A percentile compares a stretch with the other conserved stretches of the same genome.
Evolutionary conservation across 1,140 invertebrate species (phyloP).

Genomic region (Platorchestia sp.): DNA sequence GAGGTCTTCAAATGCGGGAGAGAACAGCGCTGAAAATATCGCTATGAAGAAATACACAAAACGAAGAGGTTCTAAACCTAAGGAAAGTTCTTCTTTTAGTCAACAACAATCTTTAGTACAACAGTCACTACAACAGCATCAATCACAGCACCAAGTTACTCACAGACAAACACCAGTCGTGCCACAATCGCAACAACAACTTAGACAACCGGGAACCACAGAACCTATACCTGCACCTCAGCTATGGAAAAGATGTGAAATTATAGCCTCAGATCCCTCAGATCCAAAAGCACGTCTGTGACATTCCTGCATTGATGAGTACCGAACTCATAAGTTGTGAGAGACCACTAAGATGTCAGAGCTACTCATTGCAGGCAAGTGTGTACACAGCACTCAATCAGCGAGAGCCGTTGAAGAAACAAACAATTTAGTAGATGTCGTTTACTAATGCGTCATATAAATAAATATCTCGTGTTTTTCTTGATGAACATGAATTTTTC

Average conservation of each 20-base stretch:
- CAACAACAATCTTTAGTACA: constrained; percentile 1
- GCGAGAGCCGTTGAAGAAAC: neutral
- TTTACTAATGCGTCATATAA: neutral
- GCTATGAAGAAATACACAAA: neutral
- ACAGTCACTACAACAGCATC: neutral
- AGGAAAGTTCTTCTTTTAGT: neutral
- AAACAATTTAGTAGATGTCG: neutral
- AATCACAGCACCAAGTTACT: neutral
- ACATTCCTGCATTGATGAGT: constrained; percentile 18
- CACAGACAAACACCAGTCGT: neutral
- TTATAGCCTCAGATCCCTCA: constrained; percentile 82
- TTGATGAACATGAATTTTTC: constrained; percentile 37
- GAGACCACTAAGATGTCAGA: neutral
- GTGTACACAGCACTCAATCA: neutral
- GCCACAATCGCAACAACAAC: neutral
- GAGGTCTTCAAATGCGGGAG: constrained; percentile 35
- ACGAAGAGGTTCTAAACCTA: neutral
- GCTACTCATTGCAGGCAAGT: neutral
- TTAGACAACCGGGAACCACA: constrained; percentile 67
- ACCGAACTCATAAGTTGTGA: neutral
- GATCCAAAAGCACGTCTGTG: constrained; percentile 68
- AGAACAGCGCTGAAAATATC: constrained; percentile 48
- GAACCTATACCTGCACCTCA: constrained; percentile 70
- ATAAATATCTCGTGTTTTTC: constrained; percentile 35
- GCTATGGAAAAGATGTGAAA: constrained; percentile 83